phyloP scores from a whole-genome alignment of 2,797 vertebrate genomes.

The Sebastes diaconus region DNA sequence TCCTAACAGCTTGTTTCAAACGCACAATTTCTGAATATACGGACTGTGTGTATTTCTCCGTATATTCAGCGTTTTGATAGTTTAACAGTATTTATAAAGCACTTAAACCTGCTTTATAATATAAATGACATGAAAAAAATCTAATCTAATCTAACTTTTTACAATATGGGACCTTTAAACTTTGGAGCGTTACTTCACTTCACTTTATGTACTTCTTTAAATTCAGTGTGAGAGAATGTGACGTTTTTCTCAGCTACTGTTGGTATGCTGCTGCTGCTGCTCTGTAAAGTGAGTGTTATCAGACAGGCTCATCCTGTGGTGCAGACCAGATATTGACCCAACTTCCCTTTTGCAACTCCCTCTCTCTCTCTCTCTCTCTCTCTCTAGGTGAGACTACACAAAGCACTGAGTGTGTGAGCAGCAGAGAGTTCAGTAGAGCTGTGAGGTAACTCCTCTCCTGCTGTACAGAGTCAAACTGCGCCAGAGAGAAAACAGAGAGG shows the following conservation, averaged over 20 bases:
- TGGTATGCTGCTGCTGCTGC: background rate
- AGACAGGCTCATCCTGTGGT: background rate
- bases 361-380: no score
- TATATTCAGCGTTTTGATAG: no score
- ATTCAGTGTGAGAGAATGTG: background rate
- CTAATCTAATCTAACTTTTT: no score
- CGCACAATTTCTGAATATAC: no score
- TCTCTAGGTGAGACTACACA: background rate
- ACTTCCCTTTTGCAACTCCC: conserved; percentile 17
- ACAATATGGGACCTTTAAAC: no score
- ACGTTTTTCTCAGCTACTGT: background rate
- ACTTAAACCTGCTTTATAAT: no score
- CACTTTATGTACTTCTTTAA: background rate
- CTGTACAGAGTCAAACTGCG: background rate
- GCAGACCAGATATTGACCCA: background rate
- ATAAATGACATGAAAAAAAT: no score
- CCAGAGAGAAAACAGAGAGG: background rate
- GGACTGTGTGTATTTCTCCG: no score
- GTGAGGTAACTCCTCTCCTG: background rate
- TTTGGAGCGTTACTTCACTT: no score
- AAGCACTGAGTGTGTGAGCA: background rate
- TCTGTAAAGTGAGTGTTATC: background rate
- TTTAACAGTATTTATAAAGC: no score
- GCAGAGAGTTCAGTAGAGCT: background rate
- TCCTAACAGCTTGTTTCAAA: no score